These are phyloP conservation scores for Ophion obscuratus DNA, from an alignment of 2,888 invertebrate species.

Conservation along the genomic window DNA sequence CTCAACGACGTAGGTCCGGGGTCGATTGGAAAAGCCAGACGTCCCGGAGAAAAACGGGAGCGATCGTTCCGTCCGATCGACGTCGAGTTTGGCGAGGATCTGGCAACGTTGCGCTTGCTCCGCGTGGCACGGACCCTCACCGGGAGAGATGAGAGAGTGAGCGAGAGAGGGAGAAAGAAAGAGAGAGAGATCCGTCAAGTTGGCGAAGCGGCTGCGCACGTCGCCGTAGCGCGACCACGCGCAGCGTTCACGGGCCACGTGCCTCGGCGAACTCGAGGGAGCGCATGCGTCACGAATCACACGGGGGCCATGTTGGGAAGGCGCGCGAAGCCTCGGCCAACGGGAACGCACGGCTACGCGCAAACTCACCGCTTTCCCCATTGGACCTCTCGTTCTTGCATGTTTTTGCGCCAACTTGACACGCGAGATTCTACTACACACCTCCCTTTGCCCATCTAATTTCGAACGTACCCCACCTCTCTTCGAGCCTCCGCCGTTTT, in stretches of 20 bases:
- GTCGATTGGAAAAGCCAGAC: constrained; percentile 34
- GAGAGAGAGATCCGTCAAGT: constrained; percentile 42
- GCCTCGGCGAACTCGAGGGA: constrained; percentile 65
- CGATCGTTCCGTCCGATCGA: constrained; percentile 33
- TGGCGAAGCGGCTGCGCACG: constrained; percentile 67
- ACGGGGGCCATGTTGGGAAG: constrained; percentile 68
- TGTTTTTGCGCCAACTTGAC: constrained; percentile 68
- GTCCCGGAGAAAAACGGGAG: constrained; percentile 36
- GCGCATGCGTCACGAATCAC: constrained; percentile 71
- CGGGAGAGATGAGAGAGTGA: background rate
- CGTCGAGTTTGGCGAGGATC: constrained; percentile 56
- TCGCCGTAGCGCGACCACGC: constrained; percentile 70
- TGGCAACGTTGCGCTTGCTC: constrained; percentile 62
- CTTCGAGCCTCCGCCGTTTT: background rate
- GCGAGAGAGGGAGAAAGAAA: too few relatives aligned
- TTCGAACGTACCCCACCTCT: constrained; percentile 56
- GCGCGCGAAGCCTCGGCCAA: constrained; percentile 61
- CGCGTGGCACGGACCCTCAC: constrained; percentile 44
- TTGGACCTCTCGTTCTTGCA: constrained; percentile 55
- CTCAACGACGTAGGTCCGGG: background rate
- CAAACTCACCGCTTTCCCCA: constrained; percentile 34
- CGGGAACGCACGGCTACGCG: constrained; percentile 47
- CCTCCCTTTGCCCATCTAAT: constrained; percentile 67
- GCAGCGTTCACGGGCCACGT: constrained; percentile 67
- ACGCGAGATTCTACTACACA: constrained; percentile 51